Evolutionary conservation across 2,797 vertebrate species (phyloP).

Genomic region (Rhinatrema bivittatum): DNA sequence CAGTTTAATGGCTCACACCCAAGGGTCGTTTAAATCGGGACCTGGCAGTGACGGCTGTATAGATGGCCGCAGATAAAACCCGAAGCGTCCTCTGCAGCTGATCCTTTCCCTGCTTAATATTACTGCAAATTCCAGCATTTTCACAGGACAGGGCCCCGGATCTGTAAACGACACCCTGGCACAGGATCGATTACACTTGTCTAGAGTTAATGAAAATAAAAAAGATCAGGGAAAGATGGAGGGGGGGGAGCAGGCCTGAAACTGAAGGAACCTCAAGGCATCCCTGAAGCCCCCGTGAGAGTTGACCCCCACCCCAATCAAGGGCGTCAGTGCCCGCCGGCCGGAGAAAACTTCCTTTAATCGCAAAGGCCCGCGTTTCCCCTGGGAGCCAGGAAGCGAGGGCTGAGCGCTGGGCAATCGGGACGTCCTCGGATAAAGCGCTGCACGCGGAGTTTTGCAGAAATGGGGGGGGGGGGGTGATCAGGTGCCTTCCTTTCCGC

Average conservation of each 20-base stretch:
- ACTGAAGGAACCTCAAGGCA: constrained; percentile 15
- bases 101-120: not conserved
- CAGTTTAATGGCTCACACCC: too few relatives aligned
- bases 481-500: too few relatives aligned
- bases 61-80: too few relatives aligned
- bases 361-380: not conserved
- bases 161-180: constrained; percentile 1
- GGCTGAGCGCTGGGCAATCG: constrained; percentile 35
- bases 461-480: too few relatives aligned
- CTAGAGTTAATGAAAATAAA: constrained; percentile 31
- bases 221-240: constrained; percentile 1
- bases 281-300: constrained; percentile 8
- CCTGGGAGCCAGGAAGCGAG: constrained; percentile 19
- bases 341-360: not conserved
- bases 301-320: constrained; percentile 13
- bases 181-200: constrained; percentile 27
- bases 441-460: too few relatives aligned
- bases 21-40: too few relatives aligned
- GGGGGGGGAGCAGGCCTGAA: constrained; percentile 22
- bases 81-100: too few relatives aligned
- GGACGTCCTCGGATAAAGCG: too few relatives aligned
- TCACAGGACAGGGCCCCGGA: not conserved
- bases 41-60: too few relatives aligned
- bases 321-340: not conserved
- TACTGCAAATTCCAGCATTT: not conserved